phyloP scores from a whole-genome alignment of 2,797 vertebrate genomes.

The Rhadinocentrus ornatus region DNA sequence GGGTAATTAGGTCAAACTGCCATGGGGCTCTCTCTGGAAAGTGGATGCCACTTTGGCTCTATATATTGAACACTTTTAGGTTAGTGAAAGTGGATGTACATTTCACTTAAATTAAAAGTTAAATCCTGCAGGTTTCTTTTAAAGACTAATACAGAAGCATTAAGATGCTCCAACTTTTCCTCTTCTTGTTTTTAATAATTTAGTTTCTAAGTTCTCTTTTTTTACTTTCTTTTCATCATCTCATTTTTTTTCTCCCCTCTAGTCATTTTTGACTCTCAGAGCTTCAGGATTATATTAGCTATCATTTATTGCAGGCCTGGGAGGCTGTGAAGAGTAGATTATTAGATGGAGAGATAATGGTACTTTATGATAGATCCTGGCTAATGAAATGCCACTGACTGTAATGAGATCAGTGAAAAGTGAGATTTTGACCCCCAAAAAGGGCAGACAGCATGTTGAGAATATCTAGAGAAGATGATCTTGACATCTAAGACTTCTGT shows the following conservation, averaged over 20 bases:
- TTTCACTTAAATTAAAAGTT: neutral
- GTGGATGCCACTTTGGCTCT: constrained; percentile 9
- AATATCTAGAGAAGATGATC: constrained; percentile 57
- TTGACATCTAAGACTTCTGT: constrained; percentile 41
- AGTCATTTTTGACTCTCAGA: constrained; percentile 47
- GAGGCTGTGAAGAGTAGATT: constrained; percentile 75
- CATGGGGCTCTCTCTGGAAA: constrained; percentile 34
- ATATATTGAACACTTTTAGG: constrained; percentile 31
- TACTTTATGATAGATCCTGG: constrained; percentile 76
- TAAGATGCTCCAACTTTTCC: constrained; percentile 3
- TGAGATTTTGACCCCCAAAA: constrained; percentile 76
- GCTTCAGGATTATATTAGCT: constrained; percentile 76
- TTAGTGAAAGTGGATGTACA: constrained; percentile 8
- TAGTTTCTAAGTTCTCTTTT: constrained; percentile 6
- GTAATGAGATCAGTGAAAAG: constrained; percentile 83
- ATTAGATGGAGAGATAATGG: constrained; percentile 78
- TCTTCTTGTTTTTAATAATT: constrained; percentile 9
- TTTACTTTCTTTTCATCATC: neutral
- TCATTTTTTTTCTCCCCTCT: constrained; percentile 6
- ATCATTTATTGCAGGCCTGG: constrained; percentile 77
- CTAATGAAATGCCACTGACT: constrained; percentile 83
- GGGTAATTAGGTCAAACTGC: constrained; percentile 45
- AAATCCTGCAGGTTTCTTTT: neutral
- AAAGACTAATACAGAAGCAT: neutral
- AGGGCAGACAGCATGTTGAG: constrained; percentile 66